A percentile compares a stretch with the other conserved stretches of the same genome.
phyloP scores from a whole-genome alignment of 2,888 invertebrate genomes.

The Parthenolecanium corni region DNA sequence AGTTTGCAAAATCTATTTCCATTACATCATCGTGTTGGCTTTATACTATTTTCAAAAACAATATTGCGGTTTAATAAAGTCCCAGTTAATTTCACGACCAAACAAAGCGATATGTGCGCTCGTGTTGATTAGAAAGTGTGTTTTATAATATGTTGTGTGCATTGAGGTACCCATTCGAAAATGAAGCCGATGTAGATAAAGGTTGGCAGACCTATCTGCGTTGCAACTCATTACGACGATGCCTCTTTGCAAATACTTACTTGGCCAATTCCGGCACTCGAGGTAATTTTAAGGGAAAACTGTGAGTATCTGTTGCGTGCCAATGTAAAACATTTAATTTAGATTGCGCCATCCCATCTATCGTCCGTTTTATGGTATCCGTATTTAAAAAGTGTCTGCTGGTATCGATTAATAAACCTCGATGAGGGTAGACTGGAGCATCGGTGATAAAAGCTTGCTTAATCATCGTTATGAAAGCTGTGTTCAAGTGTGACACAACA shows the following conservation, averaged over 20 bases:
- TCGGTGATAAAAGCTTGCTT: constrained; percentile 55
- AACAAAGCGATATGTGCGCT: too few species aligned
- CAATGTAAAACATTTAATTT: constrained; percentile 90
- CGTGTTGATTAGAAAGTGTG: too few species aligned
- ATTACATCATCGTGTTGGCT: too few species aligned
- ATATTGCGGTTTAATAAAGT: too few species aligned
- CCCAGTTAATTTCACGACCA: too few species aligned
- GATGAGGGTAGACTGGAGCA: constrained; percentile 65
- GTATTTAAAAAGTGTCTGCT: constrained; percentile 76
- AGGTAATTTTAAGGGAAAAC: constrained; percentile 74
- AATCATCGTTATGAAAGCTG: constrained; percentile 44
- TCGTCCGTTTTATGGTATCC: constrained; percentile 52
- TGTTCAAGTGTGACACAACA: constrained; percentile 18
- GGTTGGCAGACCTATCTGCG: too few species aligned
- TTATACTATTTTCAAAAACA: too few species aligned
- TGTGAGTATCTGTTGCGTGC: constrained; percentile 83
- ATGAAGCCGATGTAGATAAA: too few species aligned
- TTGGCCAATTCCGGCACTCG: constrained; percentile 61
- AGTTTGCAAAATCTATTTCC: too few species aligned
- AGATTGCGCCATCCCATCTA: constrained; percentile 75
- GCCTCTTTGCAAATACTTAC: constrained; percentile 43
- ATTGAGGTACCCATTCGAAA: too few species aligned
- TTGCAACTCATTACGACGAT: too few species aligned
- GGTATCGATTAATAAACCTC: constrained; percentile 80
- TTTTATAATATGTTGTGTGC: too few species aligned